These are phyloP conservation scores for Cylindroiulus punctatus DNA, from an alignment of 2,888 invertebrate genomes.

Conservation along the genomic window DNA sequence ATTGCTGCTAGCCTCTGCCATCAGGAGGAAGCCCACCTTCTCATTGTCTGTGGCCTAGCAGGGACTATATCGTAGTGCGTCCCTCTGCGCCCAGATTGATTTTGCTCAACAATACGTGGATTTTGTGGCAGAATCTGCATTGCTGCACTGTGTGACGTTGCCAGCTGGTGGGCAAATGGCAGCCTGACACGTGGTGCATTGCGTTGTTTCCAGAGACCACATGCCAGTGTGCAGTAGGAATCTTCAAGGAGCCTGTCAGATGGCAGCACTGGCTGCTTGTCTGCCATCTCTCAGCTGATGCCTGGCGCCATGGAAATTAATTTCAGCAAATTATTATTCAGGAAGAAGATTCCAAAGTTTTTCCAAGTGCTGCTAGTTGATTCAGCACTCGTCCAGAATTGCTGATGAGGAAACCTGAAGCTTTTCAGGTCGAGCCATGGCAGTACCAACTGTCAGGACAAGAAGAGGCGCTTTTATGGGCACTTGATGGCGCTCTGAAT, in stretches of 20 bases:
- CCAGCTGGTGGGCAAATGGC: neutral
- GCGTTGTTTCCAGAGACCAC: neutral
- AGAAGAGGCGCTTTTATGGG: neutral
- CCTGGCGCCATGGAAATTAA: no score
- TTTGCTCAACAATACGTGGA: no score
- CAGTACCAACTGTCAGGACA: neutral
- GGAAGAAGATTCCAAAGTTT: neutral
- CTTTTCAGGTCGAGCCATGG: neutral
- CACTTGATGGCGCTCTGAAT: neutral
- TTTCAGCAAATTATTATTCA: neutral
- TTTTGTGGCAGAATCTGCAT: neutral
- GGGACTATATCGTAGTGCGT: no score
- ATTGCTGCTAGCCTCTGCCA: no score
- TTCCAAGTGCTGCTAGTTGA: neutral
- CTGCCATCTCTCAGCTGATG: no score
- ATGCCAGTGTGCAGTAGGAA: no score
- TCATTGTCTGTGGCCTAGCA: no score
- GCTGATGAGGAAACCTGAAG: neutral
- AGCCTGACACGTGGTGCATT: neutral
- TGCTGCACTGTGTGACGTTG: neutral
- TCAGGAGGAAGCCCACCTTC: no score
- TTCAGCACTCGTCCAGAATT: neutral
- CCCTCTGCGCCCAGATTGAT: no score
- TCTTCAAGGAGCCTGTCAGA: no score
- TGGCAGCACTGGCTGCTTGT: no score